These are phyloP conservation scores for Bufo bufo DNA, from an alignment of 2,113 vertebrate species.

Conservation along the genomic window DNA sequence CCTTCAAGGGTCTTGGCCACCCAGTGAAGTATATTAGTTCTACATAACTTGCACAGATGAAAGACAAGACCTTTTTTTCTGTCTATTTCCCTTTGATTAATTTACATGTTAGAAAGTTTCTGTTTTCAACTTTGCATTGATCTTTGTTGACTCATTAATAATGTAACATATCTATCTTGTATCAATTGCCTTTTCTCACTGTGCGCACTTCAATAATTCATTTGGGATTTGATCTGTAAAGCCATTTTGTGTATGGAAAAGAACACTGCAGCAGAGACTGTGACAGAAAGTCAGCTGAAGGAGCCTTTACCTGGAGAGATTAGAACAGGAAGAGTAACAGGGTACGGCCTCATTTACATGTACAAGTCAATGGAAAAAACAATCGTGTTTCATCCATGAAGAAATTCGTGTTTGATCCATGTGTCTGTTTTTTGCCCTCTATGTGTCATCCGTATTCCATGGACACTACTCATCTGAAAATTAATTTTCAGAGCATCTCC, in stretches of 20 bases:
- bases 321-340: neutral
- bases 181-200: constrained; percentile 5
- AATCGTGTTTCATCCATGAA: too few relatives aligned
- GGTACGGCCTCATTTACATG: neutral
- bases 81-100: neutral
- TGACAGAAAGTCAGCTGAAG: neutral
- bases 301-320: neutral
- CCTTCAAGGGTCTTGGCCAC: neutral
- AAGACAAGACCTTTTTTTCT: neutral
- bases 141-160: constrained; percentile 14
- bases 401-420: too few relatives aligned
- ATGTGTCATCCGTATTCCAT: too few relatives aligned
- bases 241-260: neutral
- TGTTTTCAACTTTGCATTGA: neutral
- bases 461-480: too few relatives aligned
- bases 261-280: neutral
- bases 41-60: neutral
- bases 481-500: too few relatives aligned
- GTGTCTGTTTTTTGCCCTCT: too few relatives aligned
- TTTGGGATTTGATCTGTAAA: constrained; percentile 7
- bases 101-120: neutral
- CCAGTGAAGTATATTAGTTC: neutral
- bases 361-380: too few relatives aligned
- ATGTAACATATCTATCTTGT: neutral
- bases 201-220: constrained; percentile 7